phyloP scores from a whole-genome alignment of 2,888 invertebrate genomes.

The Caenorhabditis sp. region DNA sequence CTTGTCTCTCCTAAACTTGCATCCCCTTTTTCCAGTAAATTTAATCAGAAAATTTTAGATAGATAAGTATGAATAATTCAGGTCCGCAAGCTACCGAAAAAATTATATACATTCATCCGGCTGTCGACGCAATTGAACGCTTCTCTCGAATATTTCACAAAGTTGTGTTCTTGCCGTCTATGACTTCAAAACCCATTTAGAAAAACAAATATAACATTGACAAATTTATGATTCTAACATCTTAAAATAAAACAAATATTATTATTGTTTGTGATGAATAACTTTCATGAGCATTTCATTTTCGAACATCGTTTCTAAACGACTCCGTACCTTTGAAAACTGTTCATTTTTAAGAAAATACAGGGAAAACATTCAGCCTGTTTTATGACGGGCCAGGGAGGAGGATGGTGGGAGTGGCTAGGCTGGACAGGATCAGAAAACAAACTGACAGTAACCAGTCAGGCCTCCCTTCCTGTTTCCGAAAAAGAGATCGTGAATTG shows the following conservation, averaged over 20 bases:
- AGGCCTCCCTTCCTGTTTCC: neutral
- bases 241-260: too few relatives aligned
- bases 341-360: neutral
- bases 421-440: slow-evolving; percentile 37
- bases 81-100: neutral
- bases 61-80: slow-evolving; percentile 12
- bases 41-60: neutral
- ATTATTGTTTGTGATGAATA: too few relatives aligned
- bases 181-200: slow-evolving; percentile 35
- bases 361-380: too few relatives aligned
- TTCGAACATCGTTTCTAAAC: neutral
- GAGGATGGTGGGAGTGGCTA: slow-evolving; percentile 62
- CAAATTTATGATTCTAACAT: too few relatives aligned
- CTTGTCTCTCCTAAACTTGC: slow-evolving; percentile 58
- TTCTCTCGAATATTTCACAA: slow-evolving; percentile 67
- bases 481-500: too few relatives aligned
- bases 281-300: too few relatives aligned
- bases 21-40: slow-evolving; percentile 65
- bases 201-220: too few relatives aligned
- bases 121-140: slow-evolving; percentile 65
- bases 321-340: neutral
- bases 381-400: slow-evolving; percentile 36
- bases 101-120: slow-evolving; percentile 54
- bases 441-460: neutral
- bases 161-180: slow-evolving; percentile 32